Evolutionary conservation across 1,140 invertebrate species (phyloP).

Genomic region (Calycopis cecrops): DNA sequence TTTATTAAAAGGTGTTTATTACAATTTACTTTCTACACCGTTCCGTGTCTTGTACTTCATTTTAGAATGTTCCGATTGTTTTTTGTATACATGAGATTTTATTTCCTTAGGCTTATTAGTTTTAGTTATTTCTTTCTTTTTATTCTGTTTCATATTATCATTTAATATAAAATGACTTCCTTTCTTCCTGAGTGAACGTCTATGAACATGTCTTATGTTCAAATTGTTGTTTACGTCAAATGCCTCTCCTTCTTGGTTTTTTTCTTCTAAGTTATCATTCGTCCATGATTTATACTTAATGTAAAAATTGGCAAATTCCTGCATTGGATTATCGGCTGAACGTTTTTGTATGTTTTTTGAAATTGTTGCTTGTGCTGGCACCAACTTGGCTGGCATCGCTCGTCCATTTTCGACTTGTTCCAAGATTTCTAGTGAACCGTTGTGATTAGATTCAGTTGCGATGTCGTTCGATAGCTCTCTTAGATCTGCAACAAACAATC

Average conservation of each 20-base stretch:
- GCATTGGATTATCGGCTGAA: slow-evolving; percentile 32
- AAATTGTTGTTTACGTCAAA: slow-evolving; percentile 38
- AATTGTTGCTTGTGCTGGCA: not conserved
- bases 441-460: not conserved
- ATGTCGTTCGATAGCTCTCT: not conserved
- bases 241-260: slow-evolving; percentile 10
- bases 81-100: too few relatives aligned
- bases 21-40: too few relatives aligned
- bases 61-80: too few relatives aligned
- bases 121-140: not conserved
- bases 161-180: too few relatives aligned
- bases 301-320: slow-evolving; percentile 45
- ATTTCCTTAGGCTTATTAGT: not conserved
- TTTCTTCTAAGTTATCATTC: slow-evolving; percentile 25
- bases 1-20: too few relatives aligned
- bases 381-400: not conserved
- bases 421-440: not conserved
- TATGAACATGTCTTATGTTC: slow-evolving; percentile 15
- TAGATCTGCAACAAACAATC: not conserved
- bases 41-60: too few relatives aligned
- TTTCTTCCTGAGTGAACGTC: not conserved
- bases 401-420: not conserved
- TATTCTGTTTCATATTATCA: not conserved
- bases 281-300: slow-evolving; percentile 52
- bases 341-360: slow-evolving; percentile 23